These are phyloP conservation scores for Cabera pusaria DNA, from an alignment of 2,888 invertebrate genomes.

Conservation along the genomic window DNA sequence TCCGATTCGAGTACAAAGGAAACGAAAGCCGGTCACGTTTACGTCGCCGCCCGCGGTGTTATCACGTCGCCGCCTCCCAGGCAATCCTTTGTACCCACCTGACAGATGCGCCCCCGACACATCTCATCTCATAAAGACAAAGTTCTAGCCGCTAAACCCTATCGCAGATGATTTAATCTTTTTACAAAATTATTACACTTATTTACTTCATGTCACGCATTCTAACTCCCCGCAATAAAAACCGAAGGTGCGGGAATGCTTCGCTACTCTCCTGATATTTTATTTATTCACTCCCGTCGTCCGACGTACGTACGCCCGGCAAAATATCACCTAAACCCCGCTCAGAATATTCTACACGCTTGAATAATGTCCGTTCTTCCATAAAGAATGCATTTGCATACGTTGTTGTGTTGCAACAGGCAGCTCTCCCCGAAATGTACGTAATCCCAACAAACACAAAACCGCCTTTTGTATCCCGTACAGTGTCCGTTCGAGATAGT, in stretches of 20 bases:
- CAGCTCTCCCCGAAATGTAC: slow-evolving; percentile 42
- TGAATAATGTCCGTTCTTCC: slow-evolving; percentile 64
- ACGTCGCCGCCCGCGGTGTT: slow-evolving; percentile 54
- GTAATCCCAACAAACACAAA: slow-evolving; percentile 59
- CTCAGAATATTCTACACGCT: slow-evolving; percentile 62
- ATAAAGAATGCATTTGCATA: slow-evolving; percentile 69
- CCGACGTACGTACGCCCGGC: slow-evolving; percentile 41
- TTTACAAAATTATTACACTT: slow-evolving; percentile 31
- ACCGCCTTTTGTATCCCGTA: slow-evolving; percentile 48
- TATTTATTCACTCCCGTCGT: slow-evolving; percentile 61
- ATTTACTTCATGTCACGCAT: slow-evolving; percentile 27
- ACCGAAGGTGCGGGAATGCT: slow-evolving; percentile 39
- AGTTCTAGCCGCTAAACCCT: slow-evolving; percentile 30
- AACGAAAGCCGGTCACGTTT: slow-evolving; percentile 41
- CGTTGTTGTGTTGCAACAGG: slow-evolving; percentile 51
- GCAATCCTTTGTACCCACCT: slow-evolving; percentile 53
- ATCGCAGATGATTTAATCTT: slow-evolving; percentile 29
- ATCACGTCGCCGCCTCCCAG: slow-evolving; percentile 47
- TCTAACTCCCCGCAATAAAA: slow-evolving; percentile 35
- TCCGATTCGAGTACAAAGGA: slow-evolving; percentile 36
- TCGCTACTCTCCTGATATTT: slow-evolving; percentile 50
- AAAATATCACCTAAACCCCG: slow-evolving; percentile 56
- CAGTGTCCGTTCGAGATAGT: slow-evolving; percentile 48
- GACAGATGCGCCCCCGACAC: slow-evolving; percentile 51
- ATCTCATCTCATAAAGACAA: slow-evolving; percentile 41